These are phyloP conservation scores for Coptodon rendalli DNA, from an alignment of 2,113 vertebrate genomes.

Conservation along the genomic window DNA sequence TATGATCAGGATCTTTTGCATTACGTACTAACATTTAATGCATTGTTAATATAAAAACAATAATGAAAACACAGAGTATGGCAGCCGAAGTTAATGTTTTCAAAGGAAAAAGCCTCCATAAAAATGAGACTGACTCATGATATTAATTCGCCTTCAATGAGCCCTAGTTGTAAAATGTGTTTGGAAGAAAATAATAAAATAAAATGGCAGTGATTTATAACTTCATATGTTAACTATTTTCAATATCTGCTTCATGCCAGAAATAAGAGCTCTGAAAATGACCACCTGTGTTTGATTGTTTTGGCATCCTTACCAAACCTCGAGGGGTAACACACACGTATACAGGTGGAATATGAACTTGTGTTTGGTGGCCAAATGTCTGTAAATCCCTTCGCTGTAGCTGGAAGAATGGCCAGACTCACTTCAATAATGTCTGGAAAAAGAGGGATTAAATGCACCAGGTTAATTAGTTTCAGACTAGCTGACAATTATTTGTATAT, in stretches of 20 bases:
- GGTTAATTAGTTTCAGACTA: constrained; percentile 31
- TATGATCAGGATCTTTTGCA: not conserved
- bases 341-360: constrained; percentile 55
- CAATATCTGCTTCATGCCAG: constrained; percentile 33
- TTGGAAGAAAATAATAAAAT: constrained; percentile 53
- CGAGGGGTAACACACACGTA: constrained; percentile 29
- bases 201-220: constrained; percentile 52
- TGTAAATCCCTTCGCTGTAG: not conserved
- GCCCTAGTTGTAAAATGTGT: constrained; percentile 27
- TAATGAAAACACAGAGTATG: not conserved
- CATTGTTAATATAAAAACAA: not conserved
- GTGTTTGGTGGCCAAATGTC: constrained; percentile 38
- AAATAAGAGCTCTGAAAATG: constrained; percentile 48
- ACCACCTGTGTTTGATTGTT: constrained; percentile 70
- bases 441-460: constrained; percentile 25
- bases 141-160: constrained; percentile 34
- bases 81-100: not conserved
- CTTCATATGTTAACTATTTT: constrained; percentile 68
- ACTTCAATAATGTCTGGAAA: constrained; percentile 47
- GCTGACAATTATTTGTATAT: constrained; percentile 25
- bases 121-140: not conserved
- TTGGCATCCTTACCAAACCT: constrained; percentile 42
- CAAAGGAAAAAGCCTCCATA: not conserved
- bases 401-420: constrained; percentile 18
- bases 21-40: not conserved